Evolutionary conservation across 2,888 invertebrate species (phyloP).

Genomic region (Macrosiphum euphorbiae): DNA sequence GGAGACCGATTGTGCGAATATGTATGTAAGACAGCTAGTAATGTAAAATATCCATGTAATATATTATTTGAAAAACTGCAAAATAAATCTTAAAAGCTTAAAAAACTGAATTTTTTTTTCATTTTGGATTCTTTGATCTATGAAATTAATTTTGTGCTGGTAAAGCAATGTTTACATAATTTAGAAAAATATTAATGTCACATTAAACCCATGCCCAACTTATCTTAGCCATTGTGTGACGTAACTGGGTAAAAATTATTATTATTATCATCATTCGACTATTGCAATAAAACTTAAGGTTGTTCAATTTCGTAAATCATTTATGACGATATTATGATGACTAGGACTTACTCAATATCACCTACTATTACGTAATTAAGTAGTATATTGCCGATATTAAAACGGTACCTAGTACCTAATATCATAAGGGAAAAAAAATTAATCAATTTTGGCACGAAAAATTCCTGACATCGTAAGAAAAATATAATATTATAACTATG

Average conservation of each 20-base stretch:
- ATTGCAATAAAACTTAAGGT: not conserved
- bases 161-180: not conserved
- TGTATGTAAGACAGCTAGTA: not conserved
- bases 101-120: not conserved
- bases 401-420: not conserved
- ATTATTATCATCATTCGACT: not conserved
- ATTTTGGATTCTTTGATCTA: not conserved
- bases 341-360: not conserved
- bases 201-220: not conserved
- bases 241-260: not conserved
- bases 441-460: not conserved
- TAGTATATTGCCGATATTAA: not conserved
- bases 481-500: not conserved
- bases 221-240: not conserved
- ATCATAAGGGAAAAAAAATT: not conserved
- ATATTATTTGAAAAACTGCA: not conserved
- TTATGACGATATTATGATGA: not conserved
- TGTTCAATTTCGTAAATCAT: not conserved
- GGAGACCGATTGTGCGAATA: not conserved
- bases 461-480: not conserved
- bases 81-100: not conserved
- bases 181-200: too few species aligned
- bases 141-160: not conserved
- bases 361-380: too few species aligned
- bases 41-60: not conserved